phyloP scores from a whole-genome alignment of 2,888 invertebrate species.

The Drosophila lacicola region DNA sequence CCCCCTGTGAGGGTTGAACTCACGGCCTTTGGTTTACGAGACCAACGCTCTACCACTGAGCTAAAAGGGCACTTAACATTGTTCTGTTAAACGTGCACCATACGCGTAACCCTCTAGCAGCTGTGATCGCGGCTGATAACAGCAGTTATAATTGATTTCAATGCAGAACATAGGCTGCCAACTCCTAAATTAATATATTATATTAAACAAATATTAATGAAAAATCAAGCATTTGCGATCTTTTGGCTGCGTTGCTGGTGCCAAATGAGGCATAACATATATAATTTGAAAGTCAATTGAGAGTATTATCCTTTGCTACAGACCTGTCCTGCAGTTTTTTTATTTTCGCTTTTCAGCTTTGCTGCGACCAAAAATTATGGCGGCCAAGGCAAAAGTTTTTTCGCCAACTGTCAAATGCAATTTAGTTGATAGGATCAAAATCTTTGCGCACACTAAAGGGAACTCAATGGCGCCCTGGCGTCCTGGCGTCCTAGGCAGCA shows the following conservation, averaged over 20 bases:
- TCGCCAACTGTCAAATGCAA: slow-evolving; percentile 84
- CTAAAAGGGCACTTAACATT: slow-evolving; percentile 59
- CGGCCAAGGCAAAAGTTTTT: slow-evolving; percentile 69
- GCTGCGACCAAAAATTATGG: slow-evolving; percentile 58
- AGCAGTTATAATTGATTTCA: slow-evolving; percentile 1
- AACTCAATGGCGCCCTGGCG: slow-evolving; percentile 14
- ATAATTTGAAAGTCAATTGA: slow-evolving; percentile 46
- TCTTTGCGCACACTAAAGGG: slow-evolving; percentile 62
- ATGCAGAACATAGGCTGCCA: slow-evolving; percentile 1
- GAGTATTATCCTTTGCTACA: slow-evolving; percentile 25
- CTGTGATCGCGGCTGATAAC: slow-evolving; percentile 49
- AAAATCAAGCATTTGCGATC: neutral
- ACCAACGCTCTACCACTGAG: slow-evolving; percentile 78
- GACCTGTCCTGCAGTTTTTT: neutral
- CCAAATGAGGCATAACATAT: slow-evolving; percentile 27
- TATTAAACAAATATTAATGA: neutral
- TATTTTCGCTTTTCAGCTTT: neutral
- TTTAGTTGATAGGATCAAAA: slow-evolving; percentile 84
- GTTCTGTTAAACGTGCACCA: slow-evolving; percentile 13
- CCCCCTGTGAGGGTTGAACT: slow-evolving; percentile 74
- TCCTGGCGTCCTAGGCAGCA: neutral
- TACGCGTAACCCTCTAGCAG: slow-evolving; percentile 2
- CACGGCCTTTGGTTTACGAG: slow-evolving; percentile 77
- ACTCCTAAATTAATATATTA: neutral
- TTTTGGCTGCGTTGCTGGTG: neutral